Conservation (phyloP, 2,797 vertebrate genomes). For the Cyprinodon diabolis region DNA sequence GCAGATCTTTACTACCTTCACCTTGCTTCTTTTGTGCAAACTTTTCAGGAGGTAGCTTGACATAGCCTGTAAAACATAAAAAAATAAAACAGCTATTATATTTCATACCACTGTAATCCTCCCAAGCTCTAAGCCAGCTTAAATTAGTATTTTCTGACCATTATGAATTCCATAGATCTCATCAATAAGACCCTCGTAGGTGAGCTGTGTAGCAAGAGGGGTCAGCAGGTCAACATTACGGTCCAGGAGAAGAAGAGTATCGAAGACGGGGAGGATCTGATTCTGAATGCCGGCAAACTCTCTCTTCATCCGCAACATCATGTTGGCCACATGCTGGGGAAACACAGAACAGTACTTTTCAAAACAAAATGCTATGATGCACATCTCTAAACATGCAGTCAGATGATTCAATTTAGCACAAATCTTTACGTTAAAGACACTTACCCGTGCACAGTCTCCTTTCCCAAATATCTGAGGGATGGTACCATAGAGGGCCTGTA, state of each 20-base stretch:
- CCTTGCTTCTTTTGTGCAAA: constrained; percentile 95
- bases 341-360: not conserved
- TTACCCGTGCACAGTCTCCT: constrained; percentile 95
- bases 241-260: constrained; percentile 93
- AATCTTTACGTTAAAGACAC: constrained; percentile 12
- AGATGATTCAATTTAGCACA: not conserved
- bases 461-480: constrained; percentile 98
- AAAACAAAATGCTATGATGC: not conserved
- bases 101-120: not conserved
- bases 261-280: constrained; percentile 93
- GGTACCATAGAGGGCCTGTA: constrained; percentile 96
- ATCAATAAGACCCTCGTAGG: constrained; percentile 97
- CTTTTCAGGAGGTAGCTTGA: constrained; percentile 97
- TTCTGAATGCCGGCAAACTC: constrained; percentile 96
- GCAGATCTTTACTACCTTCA: constrained; percentile 91
- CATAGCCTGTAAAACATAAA: constrained; percentile 82
- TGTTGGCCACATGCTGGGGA: constrained; percentile 93
- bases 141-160: constrained; percentile 77
- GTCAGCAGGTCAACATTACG: constrained; percentile 95
- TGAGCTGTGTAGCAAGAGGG: constrained; percentile 93
- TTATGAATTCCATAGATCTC: constrained; percentile 97
- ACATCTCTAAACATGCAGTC: not conserved
- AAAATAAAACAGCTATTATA: not conserved
- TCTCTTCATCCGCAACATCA: constrained; percentile 99
- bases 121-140: not conserved